These are phyloP conservation scores for Ommatoiulus sabulosus DNA, from an alignment of 2,888 invertebrate species.

Conservation along the genomic window DNA sequence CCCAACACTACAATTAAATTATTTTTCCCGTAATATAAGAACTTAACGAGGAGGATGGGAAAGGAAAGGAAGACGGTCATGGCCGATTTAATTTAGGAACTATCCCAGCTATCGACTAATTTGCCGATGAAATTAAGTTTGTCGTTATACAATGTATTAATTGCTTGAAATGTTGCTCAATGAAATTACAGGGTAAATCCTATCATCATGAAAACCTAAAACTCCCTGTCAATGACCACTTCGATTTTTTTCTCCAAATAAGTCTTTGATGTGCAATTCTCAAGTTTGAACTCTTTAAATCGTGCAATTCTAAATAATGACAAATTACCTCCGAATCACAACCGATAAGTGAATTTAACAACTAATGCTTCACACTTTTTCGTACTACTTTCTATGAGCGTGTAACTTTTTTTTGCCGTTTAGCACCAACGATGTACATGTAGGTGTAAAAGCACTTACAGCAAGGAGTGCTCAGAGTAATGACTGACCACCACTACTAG, in stretches of 20 bases:
- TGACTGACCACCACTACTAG: constrained; percentile 18
- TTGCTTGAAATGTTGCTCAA: neutral
- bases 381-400: neutral
- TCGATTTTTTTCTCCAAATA: neutral
- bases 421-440: neutral
- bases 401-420: neutral
- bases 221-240: neutral
- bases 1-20: too few relatives aligned
- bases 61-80: too few relatives aligned
- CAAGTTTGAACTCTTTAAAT: neutral
- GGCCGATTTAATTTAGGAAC: too few relatives aligned
- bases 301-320: neutral
- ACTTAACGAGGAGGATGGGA: too few relatives aligned
- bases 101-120: too few relatives aligned
- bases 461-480: constrained; percentile 33
- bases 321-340: neutral
- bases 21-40: too few relatives aligned
- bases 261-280: neutral
- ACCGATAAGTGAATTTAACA: neutral
- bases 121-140: too few relatives aligned
- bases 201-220: neutral
- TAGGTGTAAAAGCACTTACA: neutral
- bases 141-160: too few relatives aligned
- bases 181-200: neutral
- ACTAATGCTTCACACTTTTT: neutral